Evolutionary conservation across 1,140 invertebrate species (phyloP).

Genomic region (Harlomillsia oculata): DNA sequence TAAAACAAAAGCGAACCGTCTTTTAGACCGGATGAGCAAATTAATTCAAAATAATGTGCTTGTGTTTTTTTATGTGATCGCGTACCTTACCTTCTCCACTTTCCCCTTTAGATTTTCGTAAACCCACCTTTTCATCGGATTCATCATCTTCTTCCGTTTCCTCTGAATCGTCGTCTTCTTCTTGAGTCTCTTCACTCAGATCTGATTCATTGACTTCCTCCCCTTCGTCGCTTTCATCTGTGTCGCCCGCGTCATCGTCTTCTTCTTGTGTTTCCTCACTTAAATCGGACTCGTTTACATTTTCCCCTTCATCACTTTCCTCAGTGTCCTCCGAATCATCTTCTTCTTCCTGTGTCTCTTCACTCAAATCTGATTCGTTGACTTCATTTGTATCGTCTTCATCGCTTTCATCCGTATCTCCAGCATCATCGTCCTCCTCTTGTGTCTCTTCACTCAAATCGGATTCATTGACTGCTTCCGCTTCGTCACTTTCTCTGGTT

Average conservation of each 20-base stretch:
- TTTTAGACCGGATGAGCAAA: no score
- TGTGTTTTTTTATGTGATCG: no score
- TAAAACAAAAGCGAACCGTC: no score
- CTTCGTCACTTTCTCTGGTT: conserved; percentile 24
- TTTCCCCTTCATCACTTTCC: conserved; percentile 5
- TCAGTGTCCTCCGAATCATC: conserved; percentile 2
- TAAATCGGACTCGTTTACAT: conserved; percentile 13
- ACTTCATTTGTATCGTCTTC: neutral
- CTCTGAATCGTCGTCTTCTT: conserved; percentile 11
- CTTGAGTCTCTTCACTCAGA: neutral
- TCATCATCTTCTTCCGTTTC: no score
- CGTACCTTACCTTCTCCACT: no score
- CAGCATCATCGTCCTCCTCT: conserved; percentile 12
- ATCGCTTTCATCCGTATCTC: conserved; percentile 5
- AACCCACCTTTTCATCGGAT: no score
- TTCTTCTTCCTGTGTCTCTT: neutral
- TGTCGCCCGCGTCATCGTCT: conserved; percentile 6
- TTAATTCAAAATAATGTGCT: no score
- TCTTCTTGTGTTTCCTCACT: conserved; percentile 17
- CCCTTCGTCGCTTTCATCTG: neutral
- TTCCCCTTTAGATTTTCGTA: no score
- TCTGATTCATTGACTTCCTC: neutral
- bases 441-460: conserved; percentile 19
- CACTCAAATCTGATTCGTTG: neutral
- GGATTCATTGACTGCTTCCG: conserved; percentile 30